phyloP scores from a whole-genome alignment of 2,888 invertebrate genomes.

The Xestia ashworthii region DNA sequence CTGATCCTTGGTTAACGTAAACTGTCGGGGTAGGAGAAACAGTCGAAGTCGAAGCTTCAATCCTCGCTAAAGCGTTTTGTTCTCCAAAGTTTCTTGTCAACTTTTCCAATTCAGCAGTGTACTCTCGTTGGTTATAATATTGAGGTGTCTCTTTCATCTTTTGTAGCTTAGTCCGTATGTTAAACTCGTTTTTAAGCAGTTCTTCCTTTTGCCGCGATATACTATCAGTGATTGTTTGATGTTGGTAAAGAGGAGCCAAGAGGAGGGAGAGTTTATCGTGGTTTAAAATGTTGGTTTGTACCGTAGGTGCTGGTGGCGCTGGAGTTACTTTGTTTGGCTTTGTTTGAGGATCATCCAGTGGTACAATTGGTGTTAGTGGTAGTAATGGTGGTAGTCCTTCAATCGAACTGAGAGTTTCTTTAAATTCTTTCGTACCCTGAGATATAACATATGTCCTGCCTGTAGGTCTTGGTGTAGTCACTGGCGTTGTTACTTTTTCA shows the following conservation, averaged over 20 bases:
- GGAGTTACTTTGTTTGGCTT: conserved; percentile 25
- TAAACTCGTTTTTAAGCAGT: conserved; percentile 60
- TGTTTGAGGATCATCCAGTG: conserved; percentile 39
- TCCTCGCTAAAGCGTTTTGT: conserved; percentile 74
- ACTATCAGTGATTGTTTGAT: conserved; percentile 61
- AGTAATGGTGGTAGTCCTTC: conserved; percentile 27
- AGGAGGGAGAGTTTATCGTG: conserved; percentile 56
- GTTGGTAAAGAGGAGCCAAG: conserved; percentile 63
- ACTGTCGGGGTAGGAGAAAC: conserved; percentile 73
- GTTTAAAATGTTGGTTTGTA: conserved; percentile 19
- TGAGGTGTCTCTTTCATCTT: conserved; percentile 75
- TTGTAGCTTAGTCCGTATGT: conserved; percentile 63
- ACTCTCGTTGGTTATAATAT: conserved; percentile 77
- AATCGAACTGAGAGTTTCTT: conserved; percentile 31
- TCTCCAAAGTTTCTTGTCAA: conserved; percentile 72
- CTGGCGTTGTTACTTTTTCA: background rate
- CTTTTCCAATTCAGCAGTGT: conserved; percentile 75
- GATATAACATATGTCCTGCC: conserved; percentile 1
- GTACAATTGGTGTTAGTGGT: conserved; percentile 7
- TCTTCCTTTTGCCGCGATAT: conserved; percentile 65
- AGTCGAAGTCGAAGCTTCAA: conserved; percentile 70
- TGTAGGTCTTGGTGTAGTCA: conserved; percentile 8
- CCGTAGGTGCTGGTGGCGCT: conserved; percentile 17
- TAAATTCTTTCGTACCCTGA: conserved; percentile 9
- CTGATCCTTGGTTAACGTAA: conserved; percentile 71